Base-by-base conservation (phyloP, 2,888 invertebrate genomes). In the Eudemis profundana region DNA sequence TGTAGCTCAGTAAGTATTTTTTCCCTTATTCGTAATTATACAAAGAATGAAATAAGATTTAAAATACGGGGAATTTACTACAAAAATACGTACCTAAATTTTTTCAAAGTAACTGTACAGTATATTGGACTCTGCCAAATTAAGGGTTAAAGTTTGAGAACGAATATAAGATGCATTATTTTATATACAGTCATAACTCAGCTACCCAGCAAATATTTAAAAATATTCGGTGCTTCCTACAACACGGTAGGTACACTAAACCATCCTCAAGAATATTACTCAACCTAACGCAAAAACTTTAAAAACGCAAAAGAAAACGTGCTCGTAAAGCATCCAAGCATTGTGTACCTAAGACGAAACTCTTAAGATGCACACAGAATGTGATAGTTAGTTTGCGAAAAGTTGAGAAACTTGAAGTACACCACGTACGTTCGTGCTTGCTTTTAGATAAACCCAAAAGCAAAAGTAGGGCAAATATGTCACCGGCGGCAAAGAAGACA, bases 341-440 rank as follows among this genome's bases (percentile, higher is more conserved):
- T 57, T 63, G 63, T 57, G 50, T 50, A 57, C 42, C 42, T 29
- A 10, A 56, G 42, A 12, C 29, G 29, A 19, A 63, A 50, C 57
- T 57, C 29, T 27, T 40, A 33, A 62, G 56, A 63, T 57, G 63
- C 63, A 50, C 42, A 63, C 57, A 57, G 42, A 63, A 57, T 49
- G 42, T 56, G 63, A 50, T 63, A 63, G 50, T 33, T 63, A 33
- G 27, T 47, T 47, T 27, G 10, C 17, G 23, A 12, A 15, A 54
- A 62, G 47, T 62, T 62, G 10, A 27, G 17, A 23, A 36, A 46
- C 46, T 36, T 36, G 14, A 44, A 33, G 49, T 14, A 33, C 19
- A 33, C 33, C 33, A 38, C 27, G 17, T 50, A 27, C 17, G 15
- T 15, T 51, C 14, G 1, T 1, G 14, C 29, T 49, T 29, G 27